Base-by-base conservation (phyloP, 2,113 vertebrate genomes). In the Cololabis saira region DNA sequence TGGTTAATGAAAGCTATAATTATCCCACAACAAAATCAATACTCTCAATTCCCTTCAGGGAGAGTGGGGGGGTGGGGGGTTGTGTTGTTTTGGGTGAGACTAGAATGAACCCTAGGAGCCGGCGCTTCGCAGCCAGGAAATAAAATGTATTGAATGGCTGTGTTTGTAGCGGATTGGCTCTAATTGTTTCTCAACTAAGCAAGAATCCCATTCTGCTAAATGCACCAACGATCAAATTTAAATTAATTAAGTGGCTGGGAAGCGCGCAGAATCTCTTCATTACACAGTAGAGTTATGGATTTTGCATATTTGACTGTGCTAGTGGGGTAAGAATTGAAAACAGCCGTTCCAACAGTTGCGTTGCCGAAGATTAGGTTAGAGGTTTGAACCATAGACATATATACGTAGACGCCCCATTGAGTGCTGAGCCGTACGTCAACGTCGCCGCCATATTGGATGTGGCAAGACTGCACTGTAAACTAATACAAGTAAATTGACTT, bases 171-270 rank as follows among this genome's bases (percentile, higher is more conserved):
- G 81, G 87, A 87, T 86, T 84, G 78, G 65, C 43, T 84, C 68
- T 86, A 82, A 84, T 82, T 87, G 80, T 84, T 71, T 79, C 47
- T 68, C 71, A 79, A 81, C 83, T 74, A 82, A 76, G 76, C 85
- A 79, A 69, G 62, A 89, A 81, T 72, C 68, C 19, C 76, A 71
- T 82, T 86, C 67, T 22, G 47, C 64, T 80, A 74, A 90, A 84
- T 71, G 73, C 86, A 78, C 71, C 74, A 54, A 58, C 45, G 44
- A 71, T 85, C 71, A 79, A 84, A 85, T 83, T 87, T 49, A 74
- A 73, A 86, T 77, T 76, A 24, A 76, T 81, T 80, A 75, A 85
- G 52, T 74, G 78, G 56, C 56, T 74, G 68, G 67, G 60, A 54
- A 74, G 59, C 48, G 4, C 48, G 45, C 57, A 52, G 59, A 62